Conservation (phyloP, 2,888 invertebrate species). For the Liopterus haemorrhoidalis region DNA sequence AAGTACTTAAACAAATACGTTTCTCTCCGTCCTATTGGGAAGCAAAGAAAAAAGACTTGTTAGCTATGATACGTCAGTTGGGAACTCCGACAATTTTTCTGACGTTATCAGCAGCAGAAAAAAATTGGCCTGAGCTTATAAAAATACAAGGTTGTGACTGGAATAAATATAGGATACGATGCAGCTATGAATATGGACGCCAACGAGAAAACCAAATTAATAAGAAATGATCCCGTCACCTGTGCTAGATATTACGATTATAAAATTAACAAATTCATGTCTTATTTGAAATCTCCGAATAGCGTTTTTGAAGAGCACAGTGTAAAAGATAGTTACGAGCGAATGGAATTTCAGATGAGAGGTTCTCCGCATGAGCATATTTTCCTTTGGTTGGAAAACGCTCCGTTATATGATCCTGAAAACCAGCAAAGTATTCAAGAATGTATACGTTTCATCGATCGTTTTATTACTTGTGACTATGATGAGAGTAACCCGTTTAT, state of each 20-base stretch:
- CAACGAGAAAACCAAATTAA: conserved; percentile 25
- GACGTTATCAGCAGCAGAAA: conserved; percentile 28
- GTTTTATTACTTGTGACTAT: conserved; percentile 22
- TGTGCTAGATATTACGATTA: conserved; percentile 28
- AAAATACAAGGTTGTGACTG: conserved; percentile 13
- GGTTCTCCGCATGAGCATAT: conserved; percentile 29
- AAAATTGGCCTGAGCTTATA: conserved; percentile 25
- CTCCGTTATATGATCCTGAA: conserved; percentile 12
- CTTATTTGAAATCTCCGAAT: conserved; percentile 12
- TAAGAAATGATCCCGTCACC: conserved; percentile 30
- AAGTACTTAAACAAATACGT: conserved; percentile 17
- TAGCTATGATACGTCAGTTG: conserved; percentile 29
- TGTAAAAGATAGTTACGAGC: conserved; percentile 23
- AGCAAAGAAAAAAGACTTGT: conserved; percentile 26
- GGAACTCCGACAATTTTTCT: conserved; percentile 29
- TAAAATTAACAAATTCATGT: conserved; percentile 22
- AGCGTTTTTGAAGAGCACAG: conserved; percentile 23
- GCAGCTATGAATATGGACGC: conserved; percentile 21
- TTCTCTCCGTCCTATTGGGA: conserved; percentile 29
- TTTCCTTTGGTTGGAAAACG: conserved; percentile 26
- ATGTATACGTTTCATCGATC: conserved; percentile 22
- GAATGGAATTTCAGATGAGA: conserved; percentile 33
- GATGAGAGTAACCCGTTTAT: conserved; percentile 26
- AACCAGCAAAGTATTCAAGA: conserved; percentile 3
- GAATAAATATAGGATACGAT: conserved; percentile 11